phyloP scores from a whole-genome alignment of 2,888 invertebrate genomes.

The Ecdyonurus torrentis region DNA sequence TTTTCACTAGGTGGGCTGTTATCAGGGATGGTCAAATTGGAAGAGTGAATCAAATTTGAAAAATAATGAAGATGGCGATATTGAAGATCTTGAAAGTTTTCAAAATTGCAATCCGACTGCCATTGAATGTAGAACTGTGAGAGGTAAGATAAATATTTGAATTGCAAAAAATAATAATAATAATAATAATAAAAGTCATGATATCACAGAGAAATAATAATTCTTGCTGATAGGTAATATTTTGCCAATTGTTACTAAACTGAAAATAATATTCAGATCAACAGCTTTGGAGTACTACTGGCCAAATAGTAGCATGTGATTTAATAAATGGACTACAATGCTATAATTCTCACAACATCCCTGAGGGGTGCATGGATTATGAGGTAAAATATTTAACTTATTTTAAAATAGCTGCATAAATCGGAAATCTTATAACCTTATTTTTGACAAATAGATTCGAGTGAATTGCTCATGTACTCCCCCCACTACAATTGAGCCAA shows the following conservation, averaged over 20 bases:
- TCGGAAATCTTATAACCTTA: too few species aligned
- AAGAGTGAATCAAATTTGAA: not conserved
- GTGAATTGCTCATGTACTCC: not conserved
- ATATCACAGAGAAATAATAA: too few species aligned
- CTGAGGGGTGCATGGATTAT: not conserved
- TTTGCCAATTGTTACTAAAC: too few species aligned
- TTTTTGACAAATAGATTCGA: not conserved
- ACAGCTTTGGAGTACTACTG: not conserved
- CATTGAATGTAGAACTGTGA: slow-evolving; percentile 8
- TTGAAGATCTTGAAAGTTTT: slow-evolving; percentile 4
- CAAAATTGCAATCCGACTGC: slow-evolving; percentile 7
- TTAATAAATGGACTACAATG: not conserved
- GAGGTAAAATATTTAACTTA: not conserved
- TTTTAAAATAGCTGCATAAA: too few species aligned
- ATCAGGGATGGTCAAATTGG: slow-evolving; percentile 7
- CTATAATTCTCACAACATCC: not conserved
- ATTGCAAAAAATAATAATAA: not conserved
- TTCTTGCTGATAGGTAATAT: too few species aligned
- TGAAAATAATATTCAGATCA: not conserved
- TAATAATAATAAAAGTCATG: too few species aligned
- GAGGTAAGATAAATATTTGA: slow-evolving; percentile 3
- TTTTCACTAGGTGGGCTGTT: not conserved
- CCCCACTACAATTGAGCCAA: too few species aligned
- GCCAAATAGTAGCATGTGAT: slow-evolving; percentile 1
- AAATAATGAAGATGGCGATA: slow-evolving; percentile 5